Base-by-base conservation (phyloP, 2,113 vertebrate genomes). In the Cathartes aura region DNA sequence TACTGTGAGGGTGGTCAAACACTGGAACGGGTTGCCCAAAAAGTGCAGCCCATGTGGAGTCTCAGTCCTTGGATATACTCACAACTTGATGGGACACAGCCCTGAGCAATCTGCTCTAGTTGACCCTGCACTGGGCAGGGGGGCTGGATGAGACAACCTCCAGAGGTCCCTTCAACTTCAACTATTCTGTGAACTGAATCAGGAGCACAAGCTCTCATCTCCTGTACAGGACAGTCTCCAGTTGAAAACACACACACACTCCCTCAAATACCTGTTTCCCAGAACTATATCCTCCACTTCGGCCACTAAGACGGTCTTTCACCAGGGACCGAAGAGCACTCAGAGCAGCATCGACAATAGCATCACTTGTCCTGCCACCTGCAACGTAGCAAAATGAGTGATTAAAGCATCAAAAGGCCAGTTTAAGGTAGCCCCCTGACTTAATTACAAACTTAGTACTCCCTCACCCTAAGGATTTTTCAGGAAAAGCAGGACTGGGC, bases 271-370 rank as follows among this genome's bases (percentile, higher is more conserved):
- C 99, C 98, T 99, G 99, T 90, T 94, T 99, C 76, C 97, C 99
- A 76, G 99, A 99, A 89, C 98, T 98, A 9, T 98, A 99, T 56
- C 99, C 96, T 53, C 99, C 98, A 4, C 98, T 96, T 92, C 97
- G 98, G 72, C 99, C 99, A 15, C 97, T 98, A 24, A 99, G 98
- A 45, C 99, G 97, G 9, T 99, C 99, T 97, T 99, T 99, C 36
- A 99, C 99, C 21, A 99, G 95, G 55, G 98, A 97, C 20, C 98
- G 98, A n/a, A 99, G 75, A 53, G 99, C 95, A 21, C 98, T 98
- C 50, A 99, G 94, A 14, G 99, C 99, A n/a, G 98, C 97, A 5
- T 99, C 99, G 1, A 99, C 99, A 2, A 99, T 99, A n/a, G 99
- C 99, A 3, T 99, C 99, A 3, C 98, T 98, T 4, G 97, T 99